These are phyloP conservation scores for Phyto melanocephala DNA, from an alignment of 2,888 invertebrate genomes.

Conservation along the genomic window DNA sequence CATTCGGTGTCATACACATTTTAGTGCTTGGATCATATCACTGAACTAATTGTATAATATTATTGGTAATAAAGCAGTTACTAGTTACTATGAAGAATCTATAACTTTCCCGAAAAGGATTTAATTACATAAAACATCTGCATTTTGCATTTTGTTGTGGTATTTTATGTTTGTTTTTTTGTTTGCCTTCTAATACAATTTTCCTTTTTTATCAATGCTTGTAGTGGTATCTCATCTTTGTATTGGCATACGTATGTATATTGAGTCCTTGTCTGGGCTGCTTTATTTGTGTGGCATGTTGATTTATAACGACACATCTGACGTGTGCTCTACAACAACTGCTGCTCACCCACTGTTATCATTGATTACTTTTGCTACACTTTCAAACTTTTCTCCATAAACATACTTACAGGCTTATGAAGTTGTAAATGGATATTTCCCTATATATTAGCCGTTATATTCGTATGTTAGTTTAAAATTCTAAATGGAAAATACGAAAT, in stretches of 20 bases:
- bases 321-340: slow-evolving; percentile 46
- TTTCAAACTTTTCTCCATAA: background rate
- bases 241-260: background rate
- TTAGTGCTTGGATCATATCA: no score
- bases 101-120: background rate
- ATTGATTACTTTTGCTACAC: slow-evolving; percentile 51
- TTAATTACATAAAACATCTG: slow-evolving; percentile 11
- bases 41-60: no score
- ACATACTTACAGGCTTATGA: no score
- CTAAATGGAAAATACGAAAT: background rate
- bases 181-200: background rate
- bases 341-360: slow-evolving; percentile 57
- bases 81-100: no score
- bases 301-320: slow-evolving; percentile 61
- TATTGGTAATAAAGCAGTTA: no score
- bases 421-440: background rate
- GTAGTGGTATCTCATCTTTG: background rate
- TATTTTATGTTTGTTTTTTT: background rate
- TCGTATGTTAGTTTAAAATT: background rate
- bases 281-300: slow-evolving; percentile 45
- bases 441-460: background rate
- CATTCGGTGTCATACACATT: no score
- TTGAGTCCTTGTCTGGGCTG: slow-evolving; percentile 12
- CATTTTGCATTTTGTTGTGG: background rate
- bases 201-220: background rate